phyloP scores from a whole-genome alignment of 2,797 vertebrate species.

The Leptodactylus fallax region DNA sequence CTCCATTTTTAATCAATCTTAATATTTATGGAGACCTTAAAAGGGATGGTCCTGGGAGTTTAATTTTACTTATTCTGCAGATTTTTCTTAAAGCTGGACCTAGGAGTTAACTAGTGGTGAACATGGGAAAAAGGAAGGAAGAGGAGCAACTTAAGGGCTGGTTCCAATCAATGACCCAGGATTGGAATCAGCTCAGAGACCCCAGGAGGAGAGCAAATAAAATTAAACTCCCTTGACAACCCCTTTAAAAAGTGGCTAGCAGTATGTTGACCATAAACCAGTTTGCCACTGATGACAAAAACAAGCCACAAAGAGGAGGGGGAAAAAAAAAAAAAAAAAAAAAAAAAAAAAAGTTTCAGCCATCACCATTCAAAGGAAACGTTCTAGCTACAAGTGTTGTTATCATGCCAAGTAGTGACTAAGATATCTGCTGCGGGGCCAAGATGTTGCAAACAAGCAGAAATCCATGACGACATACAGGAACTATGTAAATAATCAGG shows the following conservation, averaged over 20 bases:
- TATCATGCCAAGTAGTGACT: constrained; percentile 50
- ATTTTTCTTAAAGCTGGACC: too few species aligned
- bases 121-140: too few species aligned
- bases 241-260: not conserved
- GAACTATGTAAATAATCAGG: constrained; percentile 37
- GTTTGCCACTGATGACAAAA: not conserved
- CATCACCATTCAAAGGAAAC: not conserved
- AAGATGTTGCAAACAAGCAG: constrained; percentile 27
- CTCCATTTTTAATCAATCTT: too few species aligned
- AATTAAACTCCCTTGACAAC: too few species aligned
- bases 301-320: not conserved
- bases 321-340: fast-evolving
- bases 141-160: too few species aligned
- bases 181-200: too few species aligned
- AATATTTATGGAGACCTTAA: too few species aligned
- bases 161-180: too few species aligned
- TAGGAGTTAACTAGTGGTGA: too few species aligned
- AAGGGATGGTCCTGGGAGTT: too few species aligned
- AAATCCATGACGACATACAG: constrained; percentile 35
- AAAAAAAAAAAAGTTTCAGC: not conserved
- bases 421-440: constrained; percentile 10
- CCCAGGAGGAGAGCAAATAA: too few species aligned
- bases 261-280: not conserved
- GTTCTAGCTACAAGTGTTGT: constrained; percentile 17
- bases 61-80: too few species aligned